These are phyloP conservation scores for Jordanella pulchra DNA, from an alignment of 2,797 vertebrate species.

Conservation along the genomic window DNA sequence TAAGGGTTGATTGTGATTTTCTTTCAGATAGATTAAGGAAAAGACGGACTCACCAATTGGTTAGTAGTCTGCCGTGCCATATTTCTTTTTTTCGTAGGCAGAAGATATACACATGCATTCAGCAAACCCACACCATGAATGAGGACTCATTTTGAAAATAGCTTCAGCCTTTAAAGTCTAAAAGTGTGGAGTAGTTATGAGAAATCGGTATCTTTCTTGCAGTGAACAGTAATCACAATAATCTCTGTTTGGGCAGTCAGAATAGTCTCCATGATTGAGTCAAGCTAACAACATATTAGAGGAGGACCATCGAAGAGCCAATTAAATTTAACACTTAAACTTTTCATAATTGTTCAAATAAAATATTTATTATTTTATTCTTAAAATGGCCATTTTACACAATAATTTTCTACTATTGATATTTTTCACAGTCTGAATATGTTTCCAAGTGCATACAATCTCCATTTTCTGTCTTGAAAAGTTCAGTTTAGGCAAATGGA, in stretches of 20 bases:
- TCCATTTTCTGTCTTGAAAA: too few species aligned
- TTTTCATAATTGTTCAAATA: background rate
- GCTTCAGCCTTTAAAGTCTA: background rate
- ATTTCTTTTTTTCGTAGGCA: background rate
- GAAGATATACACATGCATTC: background rate
- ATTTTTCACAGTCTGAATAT: too few species aligned
- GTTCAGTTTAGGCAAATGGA: too few species aligned
- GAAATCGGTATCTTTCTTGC: background rate
- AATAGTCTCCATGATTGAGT: background rate
- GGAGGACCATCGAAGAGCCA: background rate
- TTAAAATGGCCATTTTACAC: background rate
- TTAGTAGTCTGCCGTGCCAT: background rate
- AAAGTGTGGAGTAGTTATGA: background rate
- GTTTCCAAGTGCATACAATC: too few species aligned
- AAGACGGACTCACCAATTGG: background rate
- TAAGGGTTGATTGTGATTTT: constrained; percentile 9
- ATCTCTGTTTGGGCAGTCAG: background rate
- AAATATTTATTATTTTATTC: background rate
- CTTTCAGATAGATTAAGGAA: background rate
- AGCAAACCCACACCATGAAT: background rate
- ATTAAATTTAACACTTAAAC: background rate
- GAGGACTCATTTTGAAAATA: background rate
- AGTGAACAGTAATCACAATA: background rate
- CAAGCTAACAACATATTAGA: background rate
- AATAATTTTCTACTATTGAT: too few species aligned